Percentiles rank a stretch among this genome's conserved stretches.
Conservation (phyloP, 2,888 invertebrate species). For the Yponomeuta evonymella region DNA sequence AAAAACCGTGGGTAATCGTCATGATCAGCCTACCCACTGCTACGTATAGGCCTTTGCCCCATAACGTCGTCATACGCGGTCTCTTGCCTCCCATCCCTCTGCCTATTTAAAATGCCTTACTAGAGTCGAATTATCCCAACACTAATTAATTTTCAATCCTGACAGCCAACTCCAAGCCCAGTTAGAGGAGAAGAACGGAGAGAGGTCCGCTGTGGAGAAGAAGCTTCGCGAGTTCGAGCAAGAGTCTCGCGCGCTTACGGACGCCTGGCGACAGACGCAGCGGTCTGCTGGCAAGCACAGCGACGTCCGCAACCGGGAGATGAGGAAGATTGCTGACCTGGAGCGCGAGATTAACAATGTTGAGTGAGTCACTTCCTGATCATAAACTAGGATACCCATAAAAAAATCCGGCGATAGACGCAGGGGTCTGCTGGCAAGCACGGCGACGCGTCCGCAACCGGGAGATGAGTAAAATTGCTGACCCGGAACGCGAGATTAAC, state of each 20-base stretch:
- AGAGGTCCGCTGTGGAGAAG: slow-evolving; percentile 49
- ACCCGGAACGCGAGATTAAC: slow-evolving; percentile 52
- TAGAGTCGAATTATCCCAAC: not conserved
- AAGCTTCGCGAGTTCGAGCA: slow-evolving; percentile 41
- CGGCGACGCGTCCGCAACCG: slow-evolving; percentile 37
- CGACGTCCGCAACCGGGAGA: slow-evolving; percentile 46
- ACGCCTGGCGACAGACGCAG: slow-evolving; percentile 32
- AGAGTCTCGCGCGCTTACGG: slow-evolving; percentile 44
- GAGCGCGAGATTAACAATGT: slow-evolving; percentile 53
- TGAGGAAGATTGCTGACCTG: slow-evolving; percentile 48
- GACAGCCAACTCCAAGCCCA: slow-evolving; percentile 43
- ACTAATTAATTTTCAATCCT: slow-evolving; percentile 5
- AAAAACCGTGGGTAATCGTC: no score
- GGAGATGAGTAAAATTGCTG: slow-evolving; percentile 49
- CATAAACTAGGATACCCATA: no score
- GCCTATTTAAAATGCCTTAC: not conserved
- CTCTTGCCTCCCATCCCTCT: no score
- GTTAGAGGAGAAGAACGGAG: slow-evolving; percentile 45
- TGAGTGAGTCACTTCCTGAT: slow-evolving; percentile 39
- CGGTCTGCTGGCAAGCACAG: slow-evolving; percentile 32
- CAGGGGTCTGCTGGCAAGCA: slow-evolving; percentile 27
- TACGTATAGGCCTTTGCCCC: no score
- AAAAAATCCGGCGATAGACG: no score
- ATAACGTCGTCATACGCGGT: no score
- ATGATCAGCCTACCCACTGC: no score